These are phyloP conservation scores for Amphipoea oculea DNA, from an alignment of 2,888 invertebrate genomes.

Conservation along the genomic window DNA sequence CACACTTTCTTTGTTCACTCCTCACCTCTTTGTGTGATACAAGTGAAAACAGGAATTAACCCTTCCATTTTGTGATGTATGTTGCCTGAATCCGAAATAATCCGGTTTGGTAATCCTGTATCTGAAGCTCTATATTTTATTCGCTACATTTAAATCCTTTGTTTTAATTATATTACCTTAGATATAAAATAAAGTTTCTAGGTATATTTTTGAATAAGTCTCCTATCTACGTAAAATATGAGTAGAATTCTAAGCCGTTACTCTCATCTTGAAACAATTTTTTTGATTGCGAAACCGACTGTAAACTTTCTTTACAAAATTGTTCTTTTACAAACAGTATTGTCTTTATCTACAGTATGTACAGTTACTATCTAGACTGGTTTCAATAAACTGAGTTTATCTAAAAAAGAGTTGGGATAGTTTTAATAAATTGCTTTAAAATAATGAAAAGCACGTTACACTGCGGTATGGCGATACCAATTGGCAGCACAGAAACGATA, in stretches of 20 bases:
- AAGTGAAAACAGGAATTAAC: constrained; percentile 32
- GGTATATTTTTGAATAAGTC: neutral
- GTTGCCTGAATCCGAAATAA: constrained; percentile 16
- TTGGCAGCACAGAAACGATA: neutral
- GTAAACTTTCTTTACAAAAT: neutral
- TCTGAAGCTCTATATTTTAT: constrained; percentile 20
- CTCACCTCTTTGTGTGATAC: constrained; percentile 19
- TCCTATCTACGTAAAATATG: too few relatives aligned
- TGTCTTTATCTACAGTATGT: neutral
- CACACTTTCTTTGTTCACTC: constrained; percentile 56
- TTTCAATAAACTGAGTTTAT: neutral
- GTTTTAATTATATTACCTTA: neutral
- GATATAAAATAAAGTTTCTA: neutral
- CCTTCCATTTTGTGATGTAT: constrained; percentile 29
- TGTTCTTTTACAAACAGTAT: neutral
- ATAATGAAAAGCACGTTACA: neutral
- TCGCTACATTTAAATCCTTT: constrained; percentile 9
- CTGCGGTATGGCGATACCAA: neutral
- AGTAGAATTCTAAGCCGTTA: neutral
- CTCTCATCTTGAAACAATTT: neutral
- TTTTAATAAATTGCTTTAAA: neutral
- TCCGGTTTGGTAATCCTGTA: constrained; percentile 25
- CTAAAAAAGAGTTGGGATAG: neutral
- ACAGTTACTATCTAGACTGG: neutral
- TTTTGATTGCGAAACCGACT: neutral